phyloP scores from a whole-genome alignment of 2,888 invertebrate genomes.

The Agriopis leucophaearia region DNA sequence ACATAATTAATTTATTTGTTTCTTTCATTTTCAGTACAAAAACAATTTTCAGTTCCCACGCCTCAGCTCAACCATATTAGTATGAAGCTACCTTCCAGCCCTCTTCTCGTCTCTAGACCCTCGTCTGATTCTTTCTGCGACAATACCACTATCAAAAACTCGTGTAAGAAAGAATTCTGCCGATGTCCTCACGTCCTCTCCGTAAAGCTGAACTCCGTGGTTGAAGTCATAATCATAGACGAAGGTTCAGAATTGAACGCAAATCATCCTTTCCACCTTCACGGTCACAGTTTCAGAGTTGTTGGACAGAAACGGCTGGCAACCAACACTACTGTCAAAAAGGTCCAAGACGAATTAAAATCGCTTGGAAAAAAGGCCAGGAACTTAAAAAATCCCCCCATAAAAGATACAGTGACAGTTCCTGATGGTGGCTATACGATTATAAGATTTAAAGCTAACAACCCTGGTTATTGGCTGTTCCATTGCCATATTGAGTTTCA shows the following conservation, averaged over 20 bases:
- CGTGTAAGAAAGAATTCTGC: slow-evolving; percentile 90
- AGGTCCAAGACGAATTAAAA: background rate
- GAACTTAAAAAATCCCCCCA: slow-evolving; percentile 90
- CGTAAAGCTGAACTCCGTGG: slow-evolving; percentile 90
- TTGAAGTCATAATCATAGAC: slow-evolving; percentile 94
- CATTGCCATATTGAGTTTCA: slow-evolving; percentile 97
- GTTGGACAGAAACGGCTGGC: slow-evolving; percentile 92
- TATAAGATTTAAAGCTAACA: slow-evolving; percentile 92
- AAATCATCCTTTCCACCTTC: slow-evolving; percentile 95
- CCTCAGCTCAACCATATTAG: slow-evolving; percentile 96
- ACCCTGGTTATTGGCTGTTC: slow-evolving; percentile 96
- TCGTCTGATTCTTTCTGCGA: slow-evolving; percentile 67
- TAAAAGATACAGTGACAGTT: slow-evolving; percentile 96
- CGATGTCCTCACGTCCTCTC: slow-evolving; percentile 93
- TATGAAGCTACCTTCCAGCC: slow-evolving; percentile 90
- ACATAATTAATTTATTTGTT: background rate
- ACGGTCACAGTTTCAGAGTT: slow-evolving; percentile 94
- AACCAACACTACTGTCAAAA: slow-evolving; percentile 58
- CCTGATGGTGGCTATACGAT: slow-evolving; percentile 97
- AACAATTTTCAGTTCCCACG: slow-evolving; percentile 69
- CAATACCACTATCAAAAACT: slow-evolving; percentile 50
- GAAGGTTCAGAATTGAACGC: slow-evolving; percentile 93
- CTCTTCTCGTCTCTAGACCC: slow-evolving; percentile 89
- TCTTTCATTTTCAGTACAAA: background rate
- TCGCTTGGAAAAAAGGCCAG: slow-evolving; percentile 89